Conservation (phyloP, 2,113 vertebrate genomes). For the Forbesichthys agassizii region DNA sequence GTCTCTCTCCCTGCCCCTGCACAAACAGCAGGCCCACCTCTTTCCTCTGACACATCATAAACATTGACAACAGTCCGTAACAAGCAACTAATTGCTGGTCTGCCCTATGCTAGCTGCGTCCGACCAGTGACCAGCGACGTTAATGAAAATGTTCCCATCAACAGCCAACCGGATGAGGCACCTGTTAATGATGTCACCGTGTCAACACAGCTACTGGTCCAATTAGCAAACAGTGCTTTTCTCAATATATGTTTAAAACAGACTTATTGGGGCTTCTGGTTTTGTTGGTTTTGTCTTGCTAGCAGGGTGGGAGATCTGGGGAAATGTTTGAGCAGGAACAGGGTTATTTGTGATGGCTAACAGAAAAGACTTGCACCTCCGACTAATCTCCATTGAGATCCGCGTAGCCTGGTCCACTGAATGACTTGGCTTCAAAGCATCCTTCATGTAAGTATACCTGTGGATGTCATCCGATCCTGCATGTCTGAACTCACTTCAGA, state of each 20-base stretch:
- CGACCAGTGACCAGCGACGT: slow-evolving; percentile 15
- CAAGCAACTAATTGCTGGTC: slow-evolving; percentile 55
- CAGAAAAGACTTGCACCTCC: slow-evolving; percentile 11
- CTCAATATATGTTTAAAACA: slow-evolving; percentile 23
- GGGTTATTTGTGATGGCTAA: slow-evolving; percentile 45
- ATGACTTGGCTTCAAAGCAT: slow-evolving; percentile 24
- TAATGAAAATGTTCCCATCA: slow-evolving; percentile 67
- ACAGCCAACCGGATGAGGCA: slow-evolving; percentile 57
- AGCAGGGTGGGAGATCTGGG: slow-evolving; percentile 8
- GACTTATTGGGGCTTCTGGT: slow-evolving; percentile 30
- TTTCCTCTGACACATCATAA: slow-evolving; percentile 64
- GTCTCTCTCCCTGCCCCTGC: slow-evolving; percentile 26
- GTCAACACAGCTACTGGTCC: slow-evolving; percentile 60
- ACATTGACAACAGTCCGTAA: slow-evolving; percentile 67
- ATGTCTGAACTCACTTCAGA: slow-evolving; percentile 15
- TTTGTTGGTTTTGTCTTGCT: slow-evolving; percentile 19
- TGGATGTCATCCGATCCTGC: slow-evolving; percentile 42
- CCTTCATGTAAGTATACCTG: slow-evolving; percentile 10
- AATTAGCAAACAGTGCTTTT: slow-evolving; percentile 69
- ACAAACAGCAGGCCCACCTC: slow-evolving; percentile 50
- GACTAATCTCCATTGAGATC: not conserved
- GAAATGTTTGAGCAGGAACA: not conserved
- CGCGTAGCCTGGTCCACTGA: slow-evolving; percentile 5
- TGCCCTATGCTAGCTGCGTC: slow-evolving; percentile 2
- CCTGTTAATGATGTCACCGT: slow-evolving; percentile 74